A percentile compares a stretch with the other conserved stretches of the same genome.
Evolutionary conservation across 2,888 invertebrate species (phyloP).

Genomic region (Spisula solida): DNA sequence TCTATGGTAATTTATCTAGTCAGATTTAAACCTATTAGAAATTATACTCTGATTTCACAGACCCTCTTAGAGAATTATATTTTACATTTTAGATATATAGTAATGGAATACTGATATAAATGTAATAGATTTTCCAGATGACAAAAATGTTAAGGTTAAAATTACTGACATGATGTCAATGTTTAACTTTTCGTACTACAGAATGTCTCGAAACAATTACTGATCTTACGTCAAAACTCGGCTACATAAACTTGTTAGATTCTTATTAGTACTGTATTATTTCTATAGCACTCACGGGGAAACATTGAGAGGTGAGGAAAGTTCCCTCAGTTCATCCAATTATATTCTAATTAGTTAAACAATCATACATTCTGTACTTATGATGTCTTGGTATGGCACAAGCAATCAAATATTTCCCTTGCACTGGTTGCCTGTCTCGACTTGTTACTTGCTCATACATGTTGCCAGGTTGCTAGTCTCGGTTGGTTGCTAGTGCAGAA

Average conservation of each 20-base stretch:
- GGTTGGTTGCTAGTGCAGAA: too few relatives aligned
- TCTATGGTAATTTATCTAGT: neutral
- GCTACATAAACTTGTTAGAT: neutral
- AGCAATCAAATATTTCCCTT: neutral
- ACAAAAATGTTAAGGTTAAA: slow-evolving; percentile 2
- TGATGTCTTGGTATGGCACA: neutral
- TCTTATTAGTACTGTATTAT: neutral
- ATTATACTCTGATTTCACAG: neutral
- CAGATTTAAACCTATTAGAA: slow-evolving; percentile 1
- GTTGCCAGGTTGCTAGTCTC: too few relatives aligned
- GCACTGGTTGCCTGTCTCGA: neutral
- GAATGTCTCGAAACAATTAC: neutral
- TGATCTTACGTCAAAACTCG: neutral
- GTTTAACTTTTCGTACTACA: slow-evolving; percentile 1
- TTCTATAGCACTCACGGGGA: slow-evolving; percentile 15
- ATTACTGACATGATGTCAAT: slow-evolving; percentile 19
- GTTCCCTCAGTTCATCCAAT: neutral
- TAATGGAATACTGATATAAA: slow-evolving; percentile 8
- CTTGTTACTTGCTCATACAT: too few relatives aligned
- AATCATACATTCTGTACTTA: neutral
- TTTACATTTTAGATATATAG: neutral
- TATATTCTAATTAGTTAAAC: slow-evolving; percentile 5
- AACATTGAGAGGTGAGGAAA: neutral
- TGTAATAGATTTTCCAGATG: neutral
- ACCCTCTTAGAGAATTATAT: neutral